Evolutionary conservation across 2,888 invertebrate genomes (phyloP).

Genomic region (Oscheius sp.): DNA sequence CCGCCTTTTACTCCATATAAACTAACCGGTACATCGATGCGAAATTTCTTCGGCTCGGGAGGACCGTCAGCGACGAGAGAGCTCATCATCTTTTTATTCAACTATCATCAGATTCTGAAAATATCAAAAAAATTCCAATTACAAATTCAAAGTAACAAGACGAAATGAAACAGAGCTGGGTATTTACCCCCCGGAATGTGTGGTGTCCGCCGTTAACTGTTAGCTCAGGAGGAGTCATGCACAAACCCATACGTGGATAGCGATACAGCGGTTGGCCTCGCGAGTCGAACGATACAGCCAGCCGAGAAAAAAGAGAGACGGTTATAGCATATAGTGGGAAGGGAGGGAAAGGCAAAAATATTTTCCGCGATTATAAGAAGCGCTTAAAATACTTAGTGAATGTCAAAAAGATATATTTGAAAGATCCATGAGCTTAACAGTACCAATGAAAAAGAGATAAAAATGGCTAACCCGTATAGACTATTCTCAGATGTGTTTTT

Average conservation of each 20-base stretch:
- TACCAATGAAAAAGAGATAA: no score
- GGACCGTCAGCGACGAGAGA: constrained; percentile 38
- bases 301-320: background rate
- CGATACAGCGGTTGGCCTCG: constrained; percentile 19
- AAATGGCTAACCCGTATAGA: no score
- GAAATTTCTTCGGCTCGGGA: constrained; percentile 49
- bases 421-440: no score
- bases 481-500: no score
- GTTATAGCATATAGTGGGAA: background rate
- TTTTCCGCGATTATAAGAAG: background rate
- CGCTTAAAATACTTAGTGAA: no score
- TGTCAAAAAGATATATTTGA: no score
- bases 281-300: background rate
- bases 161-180: constrained; percentile 10
- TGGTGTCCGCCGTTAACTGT: constrained; percentile 27
- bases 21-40: constrained; percentile 36
- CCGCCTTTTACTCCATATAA: background rate
- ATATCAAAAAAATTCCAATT: background rate
- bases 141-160: background rate
- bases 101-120: background rate
- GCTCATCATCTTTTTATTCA: constrained; percentile 28
- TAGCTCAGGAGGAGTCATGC: constrained; percentile 32
- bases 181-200: constrained; percentile 6
- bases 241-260: constrained; percentile 29
- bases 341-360: background rate